A percentile compares a stretch with the other conserved stretches of the same genome.
Conservation (phyloP, 92 coral and sea anemone genomes). For the Nematostella vectensis region DNA sequence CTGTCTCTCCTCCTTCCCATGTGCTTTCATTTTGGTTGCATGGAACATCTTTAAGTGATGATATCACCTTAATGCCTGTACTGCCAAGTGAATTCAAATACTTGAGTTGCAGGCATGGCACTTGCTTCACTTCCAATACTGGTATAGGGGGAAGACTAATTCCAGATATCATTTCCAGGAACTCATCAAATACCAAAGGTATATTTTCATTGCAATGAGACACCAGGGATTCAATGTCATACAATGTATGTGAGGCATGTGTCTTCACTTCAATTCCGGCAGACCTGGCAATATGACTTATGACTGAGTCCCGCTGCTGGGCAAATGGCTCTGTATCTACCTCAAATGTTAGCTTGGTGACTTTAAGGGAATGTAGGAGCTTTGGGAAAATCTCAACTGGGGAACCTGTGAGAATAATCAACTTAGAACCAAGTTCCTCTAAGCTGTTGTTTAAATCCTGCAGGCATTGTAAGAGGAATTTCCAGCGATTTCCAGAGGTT, state of each 20-base stretch:
- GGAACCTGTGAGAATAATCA: conserved; percentile 70
- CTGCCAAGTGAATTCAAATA: no score
- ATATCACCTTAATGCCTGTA: no score
- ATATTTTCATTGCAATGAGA: conserved; percentile 20
- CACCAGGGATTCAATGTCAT: conserved; percentile 39
- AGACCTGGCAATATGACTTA: conserved; percentile 51
- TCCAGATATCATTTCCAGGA: conserved; percentile 45
- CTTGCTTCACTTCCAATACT: no score
- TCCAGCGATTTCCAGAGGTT: conserved; percentile 60
- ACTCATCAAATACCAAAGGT: conserved; percentile 52
- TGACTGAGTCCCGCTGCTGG: conserved; percentile 60
- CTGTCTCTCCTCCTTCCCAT: conserved; percentile 65
- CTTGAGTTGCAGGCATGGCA: no score
- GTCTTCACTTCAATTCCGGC: conserved; percentile 52
- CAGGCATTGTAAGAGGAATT: conserved; percentile 67
- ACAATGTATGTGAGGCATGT: conserved; percentile 61
- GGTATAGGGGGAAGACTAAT: conserved; percentile 40
- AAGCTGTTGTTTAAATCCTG: conserved; percentile 62
- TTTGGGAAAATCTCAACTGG: conserved; percentile 46
- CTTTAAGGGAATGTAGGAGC: conserved; percentile 42
- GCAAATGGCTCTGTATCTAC: conserved; percentile 76
- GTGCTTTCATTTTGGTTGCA: conserved; percentile 15
- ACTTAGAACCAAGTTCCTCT: conserved; percentile 43
- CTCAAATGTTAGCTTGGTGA: conserved; percentile 76
- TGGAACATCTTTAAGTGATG: no score